These are phyloP conservation scores for Latrodectus elegans DNA, from an alignment of 2,888 invertebrate genomes.

Conservation along the genomic window DNA sequence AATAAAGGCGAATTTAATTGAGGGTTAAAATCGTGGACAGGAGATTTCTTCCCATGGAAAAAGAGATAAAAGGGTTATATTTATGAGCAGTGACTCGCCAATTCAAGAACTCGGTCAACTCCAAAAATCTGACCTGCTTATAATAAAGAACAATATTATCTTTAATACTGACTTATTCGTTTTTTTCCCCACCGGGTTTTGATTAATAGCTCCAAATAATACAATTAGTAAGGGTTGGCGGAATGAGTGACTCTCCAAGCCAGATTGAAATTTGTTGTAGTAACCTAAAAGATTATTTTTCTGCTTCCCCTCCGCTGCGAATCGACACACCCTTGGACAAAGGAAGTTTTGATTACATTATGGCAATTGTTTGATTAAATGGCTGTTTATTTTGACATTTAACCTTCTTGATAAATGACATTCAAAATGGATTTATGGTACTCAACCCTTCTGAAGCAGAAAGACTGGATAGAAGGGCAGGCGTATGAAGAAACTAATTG, in stretches of 20 bases:
- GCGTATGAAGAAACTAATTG: too few species aligned
- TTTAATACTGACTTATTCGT: constrained; percentile 16
- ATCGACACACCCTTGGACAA: constrained; percentile 49
- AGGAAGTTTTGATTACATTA: constrained; percentile 3
- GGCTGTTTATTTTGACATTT: neutral
- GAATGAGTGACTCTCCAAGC: too few species aligned
- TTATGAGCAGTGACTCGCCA: too few species aligned
- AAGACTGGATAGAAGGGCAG: neutral
- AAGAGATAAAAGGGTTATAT: neutral
- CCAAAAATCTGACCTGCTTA: constrained; percentile 40
- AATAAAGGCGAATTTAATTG: constrained; percentile 36
- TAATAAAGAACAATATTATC: constrained; percentile 26
- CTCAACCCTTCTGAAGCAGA: neutral
- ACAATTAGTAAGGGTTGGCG: constrained; percentile 40
- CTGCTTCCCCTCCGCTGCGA: constrained; percentile 3
- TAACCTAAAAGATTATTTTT: neutral
- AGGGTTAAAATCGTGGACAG: constrained; percentile 59
- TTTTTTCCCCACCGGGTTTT: constrained; percentile 17
- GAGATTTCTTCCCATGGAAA: constrained; percentile 22
- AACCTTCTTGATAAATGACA: neutral
- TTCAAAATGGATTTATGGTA: neutral
- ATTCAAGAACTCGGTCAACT: constrained; percentile 27
- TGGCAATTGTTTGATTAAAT: constrained; percentile 16
- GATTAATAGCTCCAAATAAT: constrained; percentile 64
- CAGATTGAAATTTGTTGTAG: neutral